These are phyloP conservation scores for Leuciscus idus DNA, from an alignment of 2,113 vertebrate genomes.

Conservation along the genomic window DNA sequence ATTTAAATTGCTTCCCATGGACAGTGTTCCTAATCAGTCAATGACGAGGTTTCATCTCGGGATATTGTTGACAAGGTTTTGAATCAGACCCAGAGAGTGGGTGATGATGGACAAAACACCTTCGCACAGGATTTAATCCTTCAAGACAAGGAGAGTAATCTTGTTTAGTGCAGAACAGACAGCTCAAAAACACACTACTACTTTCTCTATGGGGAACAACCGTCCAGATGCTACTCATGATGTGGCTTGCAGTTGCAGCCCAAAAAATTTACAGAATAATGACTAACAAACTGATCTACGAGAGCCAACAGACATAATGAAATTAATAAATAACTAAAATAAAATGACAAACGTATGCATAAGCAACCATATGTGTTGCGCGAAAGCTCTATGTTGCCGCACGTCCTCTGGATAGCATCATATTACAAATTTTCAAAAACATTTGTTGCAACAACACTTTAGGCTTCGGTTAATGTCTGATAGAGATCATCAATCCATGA, in stretches of 20 bases:
- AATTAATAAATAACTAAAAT: slow-evolving; percentile 2
- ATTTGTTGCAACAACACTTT: neutral
- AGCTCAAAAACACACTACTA: neutral
- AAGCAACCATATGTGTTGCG: neutral
- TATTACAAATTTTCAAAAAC: neutral
- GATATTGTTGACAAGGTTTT: neutral
- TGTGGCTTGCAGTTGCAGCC: neutral
- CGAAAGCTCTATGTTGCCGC: neutral
- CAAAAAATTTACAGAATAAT: neutral
- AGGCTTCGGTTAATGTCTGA: neutral
- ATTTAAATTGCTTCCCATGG: neutral
- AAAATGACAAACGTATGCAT: neutral
- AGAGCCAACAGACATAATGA: neutral
- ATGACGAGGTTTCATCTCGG: neutral
- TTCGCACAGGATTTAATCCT: neutral
- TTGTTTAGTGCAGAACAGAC: neutral
- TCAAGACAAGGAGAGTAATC: neutral
- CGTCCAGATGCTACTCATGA: slow-evolving; percentile 22
- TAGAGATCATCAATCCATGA: slow-evolving; percentile 11
- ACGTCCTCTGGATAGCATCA: neutral
- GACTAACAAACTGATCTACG: neutral
- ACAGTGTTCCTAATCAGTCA: neutral
- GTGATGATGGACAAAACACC: slow-evolving; percentile 5
- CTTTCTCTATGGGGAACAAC: neutral
- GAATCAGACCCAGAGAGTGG: neutral